Evolutionary conservation across 2,113 vertebrate genomes (phyloP), one percentile per base, ranked within the genome.

Genomic region (Chaetura pelagica): DNA sequence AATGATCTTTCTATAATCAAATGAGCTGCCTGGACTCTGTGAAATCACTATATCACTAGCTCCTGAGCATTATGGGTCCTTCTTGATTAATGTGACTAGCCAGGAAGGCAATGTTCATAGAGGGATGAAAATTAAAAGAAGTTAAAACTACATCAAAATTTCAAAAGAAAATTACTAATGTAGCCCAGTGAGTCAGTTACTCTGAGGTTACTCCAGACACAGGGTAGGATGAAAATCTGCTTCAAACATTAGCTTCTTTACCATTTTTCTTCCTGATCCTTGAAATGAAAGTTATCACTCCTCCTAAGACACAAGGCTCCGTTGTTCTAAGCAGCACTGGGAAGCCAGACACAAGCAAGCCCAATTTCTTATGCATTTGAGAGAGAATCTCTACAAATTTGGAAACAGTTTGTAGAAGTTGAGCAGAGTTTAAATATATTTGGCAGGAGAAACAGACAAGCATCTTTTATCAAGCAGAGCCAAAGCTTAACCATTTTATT

Each of bases 51-150:
- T 54, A 62, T 54, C 55, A 55, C 0, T 0, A 95, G 52, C 0
- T 2, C 57, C 49, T 82, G 87, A 95, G 75, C 35, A 79, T 85
- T 87, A 51, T 14, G 59, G 77, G 57, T 23, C 82, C 24, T 44
- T 77, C 84, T 71, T 93, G 67, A 95, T 95, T 62, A 90, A 90
- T 44, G 72, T 74, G 63, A 63, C 63, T 35, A 79, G 38, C 75
- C 76, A 92, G 83, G 72, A 92, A 92, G 34, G 24, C 27, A 74
- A 34, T 34, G 23, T 24, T 88, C 83, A 84, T 83, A 90, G 63
- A 77, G 90, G 79, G 46, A 72, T 81, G 48, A 92, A 92, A 92
- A 91, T 77, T 64, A 68, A 24, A 48, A 82, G 40, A 86, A 85
- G 26, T 78, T 38, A 94, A 91, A 90, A 77, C 76, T 75, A 55